phyloP scores from a whole-genome alignment of 2,888 invertebrate genomes.

The Antheraea yamamai region DNA sequence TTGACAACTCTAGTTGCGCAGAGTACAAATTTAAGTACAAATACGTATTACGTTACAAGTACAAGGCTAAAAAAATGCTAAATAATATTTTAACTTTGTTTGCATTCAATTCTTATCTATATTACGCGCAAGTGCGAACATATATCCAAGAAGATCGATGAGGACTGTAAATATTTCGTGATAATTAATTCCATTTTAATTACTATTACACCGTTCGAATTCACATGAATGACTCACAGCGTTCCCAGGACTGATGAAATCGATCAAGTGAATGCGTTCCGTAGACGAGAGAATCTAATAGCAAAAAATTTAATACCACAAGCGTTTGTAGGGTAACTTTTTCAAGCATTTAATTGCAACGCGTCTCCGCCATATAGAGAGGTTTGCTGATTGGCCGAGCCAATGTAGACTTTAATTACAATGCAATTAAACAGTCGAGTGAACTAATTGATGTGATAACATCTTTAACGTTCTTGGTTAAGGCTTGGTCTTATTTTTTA shows the following conservation, averaged over 20 bases:
- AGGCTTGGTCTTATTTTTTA: conserved; percentile 38
- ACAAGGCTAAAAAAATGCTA: too few relatives aligned
- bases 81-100: too few relatives aligned
- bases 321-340: conserved; percentile 61
- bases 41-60: too few relatives aligned
- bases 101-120: too few relatives aligned
- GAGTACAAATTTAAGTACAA: too few relatives aligned
- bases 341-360: conserved; percentile 51
- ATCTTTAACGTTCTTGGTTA: conserved; percentile 47
- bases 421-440: conserved; percentile 61
- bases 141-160: background rate
- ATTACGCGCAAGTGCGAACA: too few relatives aligned
- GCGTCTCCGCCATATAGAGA: conserved; percentile 60
- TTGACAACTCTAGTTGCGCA: too few relatives aligned
- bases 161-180: background rate
- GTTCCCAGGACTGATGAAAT: conserved; percentile 56
- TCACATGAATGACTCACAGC: conserved; percentile 46
- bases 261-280: conserved; percentile 54
- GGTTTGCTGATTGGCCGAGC: conserved; percentile 51
- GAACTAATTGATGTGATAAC: conserved; percentile 63
- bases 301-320: conserved; percentile 58
- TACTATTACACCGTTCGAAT: background rate
- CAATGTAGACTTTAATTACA: conserved; percentile 67
- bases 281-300: conserved; percentile 45
- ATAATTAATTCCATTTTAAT: background rate